These are phyloP conservation scores for Silurus meridionalis DNA, from an alignment of 2,113 vertebrate genomes.

Conservation along the genomic window DNA sequence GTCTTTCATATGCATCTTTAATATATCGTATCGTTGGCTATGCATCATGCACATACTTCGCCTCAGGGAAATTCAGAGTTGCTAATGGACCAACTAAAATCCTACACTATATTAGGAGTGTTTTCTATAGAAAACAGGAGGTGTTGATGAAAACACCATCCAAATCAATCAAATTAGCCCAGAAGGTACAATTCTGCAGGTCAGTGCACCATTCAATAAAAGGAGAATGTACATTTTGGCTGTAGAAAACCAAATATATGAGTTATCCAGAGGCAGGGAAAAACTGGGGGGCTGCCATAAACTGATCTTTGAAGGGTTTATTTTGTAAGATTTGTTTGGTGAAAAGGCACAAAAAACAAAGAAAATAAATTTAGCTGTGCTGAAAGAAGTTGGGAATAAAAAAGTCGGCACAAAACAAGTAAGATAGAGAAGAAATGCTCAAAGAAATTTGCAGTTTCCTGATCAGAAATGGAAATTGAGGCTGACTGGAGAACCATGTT, in stretches of 20 bases:
- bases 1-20: too few species aligned
- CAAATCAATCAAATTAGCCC: background rate
- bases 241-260: background rate
- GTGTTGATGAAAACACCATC: background rate
- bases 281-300: background rate
- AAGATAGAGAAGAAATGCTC: background rate
- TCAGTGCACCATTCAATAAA: background rate
- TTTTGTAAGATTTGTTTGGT: background rate
- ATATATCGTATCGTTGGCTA: too few species aligned
- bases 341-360: background rate
- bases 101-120: background rate
- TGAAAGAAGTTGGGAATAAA: background rate
- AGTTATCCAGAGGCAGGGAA: background rate
- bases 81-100: background rate
- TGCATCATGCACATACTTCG: background rate
- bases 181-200: background rate
- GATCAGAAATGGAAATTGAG: background rate
- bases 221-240: background rate
- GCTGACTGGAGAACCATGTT: background rate
- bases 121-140: background rate
- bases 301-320: background rate
- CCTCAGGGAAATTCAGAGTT: background rate
- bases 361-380: background rate
- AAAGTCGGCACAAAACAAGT: background rate
- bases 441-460: background rate